Evolutionary conservation across 2,113 vertebrate species (phyloP).

Genomic region (Rhinogobius similis): DNA sequence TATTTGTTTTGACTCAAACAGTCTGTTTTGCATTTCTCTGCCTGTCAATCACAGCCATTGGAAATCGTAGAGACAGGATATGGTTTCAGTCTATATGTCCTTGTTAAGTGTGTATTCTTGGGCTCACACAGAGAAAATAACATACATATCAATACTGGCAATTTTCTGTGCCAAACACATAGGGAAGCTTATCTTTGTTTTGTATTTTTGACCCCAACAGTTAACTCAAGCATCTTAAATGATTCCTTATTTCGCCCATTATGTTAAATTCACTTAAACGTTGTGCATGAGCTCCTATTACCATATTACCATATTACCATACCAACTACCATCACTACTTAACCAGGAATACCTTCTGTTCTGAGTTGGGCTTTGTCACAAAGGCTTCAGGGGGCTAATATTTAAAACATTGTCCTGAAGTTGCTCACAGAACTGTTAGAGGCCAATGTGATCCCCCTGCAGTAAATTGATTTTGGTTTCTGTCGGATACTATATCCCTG

Average conservation of each 20-base stretch:
- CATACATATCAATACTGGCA: background rate
- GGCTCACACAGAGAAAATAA: too few relatives aligned
- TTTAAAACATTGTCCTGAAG: background rate
- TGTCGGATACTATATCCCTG: constrained; percentile 69
- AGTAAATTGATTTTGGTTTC: constrained; percentile 70
- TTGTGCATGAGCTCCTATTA: too few relatives aligned
- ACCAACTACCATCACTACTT: too few relatives aligned
- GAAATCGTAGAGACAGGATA: background rate
- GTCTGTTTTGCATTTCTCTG: background rate
- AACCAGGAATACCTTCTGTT: background rate
- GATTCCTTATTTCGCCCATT: background rate
- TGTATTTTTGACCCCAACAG: too few relatives aligned
- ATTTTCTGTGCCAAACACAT: too few relatives aligned
- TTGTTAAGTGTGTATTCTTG: too few relatives aligned
- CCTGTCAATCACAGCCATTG: background rate
- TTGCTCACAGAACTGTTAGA: constrained; percentile 29
- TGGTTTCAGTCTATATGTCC: background rate
- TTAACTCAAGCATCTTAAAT: background rate
- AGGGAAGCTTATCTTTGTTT: too few relatives aligned
- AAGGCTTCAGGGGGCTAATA: background rate
- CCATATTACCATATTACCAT: too few relatives aligned
- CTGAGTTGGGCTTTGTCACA: constrained; percentile 25
- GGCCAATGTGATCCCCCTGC: constrained; percentile 46
- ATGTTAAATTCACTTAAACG: background rate
- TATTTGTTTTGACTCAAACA: background rate